Evolutionary conservation across 2,113 vertebrate genomes (phyloP).

Genomic region (Bubalus kerabau): DNA sequence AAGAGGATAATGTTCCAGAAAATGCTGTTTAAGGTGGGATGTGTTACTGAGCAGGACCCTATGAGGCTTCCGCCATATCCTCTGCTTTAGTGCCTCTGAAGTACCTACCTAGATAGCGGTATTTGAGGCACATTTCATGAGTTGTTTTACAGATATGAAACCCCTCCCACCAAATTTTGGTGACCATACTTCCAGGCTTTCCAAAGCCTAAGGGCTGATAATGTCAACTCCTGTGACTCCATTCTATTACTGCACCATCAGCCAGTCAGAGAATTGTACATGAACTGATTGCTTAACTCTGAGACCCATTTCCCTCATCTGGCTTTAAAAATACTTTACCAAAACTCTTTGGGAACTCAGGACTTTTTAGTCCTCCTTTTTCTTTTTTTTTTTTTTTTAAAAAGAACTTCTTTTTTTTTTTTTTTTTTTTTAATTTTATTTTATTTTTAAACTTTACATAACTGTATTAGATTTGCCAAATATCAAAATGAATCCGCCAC

Average conservation of each 20-base stretch:
- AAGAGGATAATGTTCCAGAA: not conserved
- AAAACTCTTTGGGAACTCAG: not conserved
- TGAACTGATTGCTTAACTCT: not conserved
- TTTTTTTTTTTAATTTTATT: too few relatives aligned
- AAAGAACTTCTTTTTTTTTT: not conserved
- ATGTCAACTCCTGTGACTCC: not conserved
- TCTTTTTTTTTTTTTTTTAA: not conserved
- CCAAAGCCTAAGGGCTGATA: not conserved
- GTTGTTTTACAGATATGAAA: not conserved
- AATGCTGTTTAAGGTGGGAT: not conserved
- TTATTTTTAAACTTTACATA: too few relatives aligned
- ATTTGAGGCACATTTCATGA: not conserved
- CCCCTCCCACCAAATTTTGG: not conserved
- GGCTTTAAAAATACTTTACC: not conserved
- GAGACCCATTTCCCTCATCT: not conserved
- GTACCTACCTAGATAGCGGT: not conserved
- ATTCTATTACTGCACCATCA: not conserved
- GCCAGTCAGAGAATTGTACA: not conserved
- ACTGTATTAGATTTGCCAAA: too few relatives aligned
- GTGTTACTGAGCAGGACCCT: not conserved
- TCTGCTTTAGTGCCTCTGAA: not conserved
- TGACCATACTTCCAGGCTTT: not conserved
- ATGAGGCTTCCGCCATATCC: accelerated
- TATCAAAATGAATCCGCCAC: too few relatives aligned
- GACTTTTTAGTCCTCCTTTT: not conserved